These are phyloP conservation scores for Thunnus albacares DNA, from an alignment of 2,797 vertebrate species.

Conservation along the genomic window DNA sequence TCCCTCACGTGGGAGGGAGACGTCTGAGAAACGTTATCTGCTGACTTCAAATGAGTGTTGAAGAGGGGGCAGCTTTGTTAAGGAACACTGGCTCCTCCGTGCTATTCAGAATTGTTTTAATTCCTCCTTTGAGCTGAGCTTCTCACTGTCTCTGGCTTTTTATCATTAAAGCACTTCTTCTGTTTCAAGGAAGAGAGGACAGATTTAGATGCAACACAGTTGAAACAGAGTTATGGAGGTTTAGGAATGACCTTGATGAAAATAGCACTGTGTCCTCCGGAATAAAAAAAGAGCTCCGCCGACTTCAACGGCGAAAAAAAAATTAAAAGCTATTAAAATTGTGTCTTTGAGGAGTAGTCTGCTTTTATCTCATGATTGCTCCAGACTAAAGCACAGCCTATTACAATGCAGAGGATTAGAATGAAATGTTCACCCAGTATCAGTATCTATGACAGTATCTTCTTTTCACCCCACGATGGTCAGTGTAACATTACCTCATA, in stretches of 20 bases:
- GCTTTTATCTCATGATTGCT: slow-evolving; percentile 53
- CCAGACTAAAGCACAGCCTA: slow-evolving; percentile 25
- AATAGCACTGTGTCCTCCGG: slow-evolving; percentile 50
- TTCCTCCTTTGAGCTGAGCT: slow-evolving; percentile 69
- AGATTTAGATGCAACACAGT: slow-evolving; percentile 65
- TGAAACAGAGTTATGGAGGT: slow-evolving; percentile 60
- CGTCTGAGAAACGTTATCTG: slow-evolving; percentile 64
- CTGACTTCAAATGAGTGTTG: slow-evolving; percentile 72
- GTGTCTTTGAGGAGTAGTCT: slow-evolving; percentile 54
- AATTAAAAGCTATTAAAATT: slow-evolving; percentile 65
- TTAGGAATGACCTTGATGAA: slow-evolving; percentile 72
- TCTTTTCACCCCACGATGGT: neutral
- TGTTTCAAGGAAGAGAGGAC: slow-evolving; percentile 46
- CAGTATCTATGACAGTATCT: slow-evolving; percentile 28
- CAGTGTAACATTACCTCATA: slow-evolving; percentile 22
- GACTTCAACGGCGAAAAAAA: slow-evolving; percentile 23
- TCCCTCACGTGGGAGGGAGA: slow-evolving; percentile 37
- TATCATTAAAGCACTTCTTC: slow-evolving; percentile 52
- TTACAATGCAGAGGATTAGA: slow-evolving; percentile 47
- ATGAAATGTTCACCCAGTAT: slow-evolving; percentile 50
- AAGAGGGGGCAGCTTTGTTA: slow-evolving; percentile 66
- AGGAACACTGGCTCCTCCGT: slow-evolving; percentile 40
- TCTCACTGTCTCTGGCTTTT: slow-evolving; percentile 20
- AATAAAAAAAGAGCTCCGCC: slow-evolving; percentile 50
- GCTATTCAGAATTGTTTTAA: slow-evolving; percentile 69